phyloP scores from a whole-genome alignment of 2,797 vertebrate species.

The Argentina silus region DNA sequence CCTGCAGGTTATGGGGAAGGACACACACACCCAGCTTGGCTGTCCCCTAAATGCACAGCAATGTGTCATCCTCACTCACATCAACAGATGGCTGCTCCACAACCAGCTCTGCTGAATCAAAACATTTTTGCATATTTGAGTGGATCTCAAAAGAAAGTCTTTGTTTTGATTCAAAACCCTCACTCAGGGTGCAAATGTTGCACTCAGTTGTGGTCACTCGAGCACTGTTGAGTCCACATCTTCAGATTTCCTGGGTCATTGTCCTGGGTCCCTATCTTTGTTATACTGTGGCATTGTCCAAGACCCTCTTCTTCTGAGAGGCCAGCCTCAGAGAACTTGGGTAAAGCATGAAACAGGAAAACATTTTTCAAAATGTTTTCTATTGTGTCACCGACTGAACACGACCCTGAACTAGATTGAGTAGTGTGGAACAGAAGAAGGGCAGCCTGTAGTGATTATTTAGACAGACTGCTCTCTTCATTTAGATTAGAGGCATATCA shows the following conservation, averaged over 20 bases:
- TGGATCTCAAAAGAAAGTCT: neutral
- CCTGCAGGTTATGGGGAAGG: neutral
- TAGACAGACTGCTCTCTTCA: too few relatives aligned
- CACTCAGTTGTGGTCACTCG: neutral
- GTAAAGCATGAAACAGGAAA: too few relatives aligned
- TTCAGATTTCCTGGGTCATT: neutral
- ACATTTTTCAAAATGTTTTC: too few relatives aligned
- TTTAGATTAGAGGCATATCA: too few relatives aligned
- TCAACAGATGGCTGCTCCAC: neutral
- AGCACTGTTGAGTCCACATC: neutral
- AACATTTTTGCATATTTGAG: neutral
- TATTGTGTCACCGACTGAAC: too few relatives aligned
- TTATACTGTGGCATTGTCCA: neutral
- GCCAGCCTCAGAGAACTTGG: slow-evolving; percentile 11
- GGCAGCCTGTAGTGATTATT: too few relatives aligned
- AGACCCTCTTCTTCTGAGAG: neutral
- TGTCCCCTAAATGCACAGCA: neutral
- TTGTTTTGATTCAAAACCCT: neutral
- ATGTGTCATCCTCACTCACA: neutral
- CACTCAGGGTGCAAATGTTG: neutral
- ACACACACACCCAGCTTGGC: neutral
- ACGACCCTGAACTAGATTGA: too few relatives aligned
- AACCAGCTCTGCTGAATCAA: slow-evolving; percentile 2
- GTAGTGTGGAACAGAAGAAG: too few relatives aligned
- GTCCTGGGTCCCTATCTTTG: neutral